Base-by-base conservation (phyloP, 2,888 invertebrate species). In the Enchytraeus crypticus region DNA sequence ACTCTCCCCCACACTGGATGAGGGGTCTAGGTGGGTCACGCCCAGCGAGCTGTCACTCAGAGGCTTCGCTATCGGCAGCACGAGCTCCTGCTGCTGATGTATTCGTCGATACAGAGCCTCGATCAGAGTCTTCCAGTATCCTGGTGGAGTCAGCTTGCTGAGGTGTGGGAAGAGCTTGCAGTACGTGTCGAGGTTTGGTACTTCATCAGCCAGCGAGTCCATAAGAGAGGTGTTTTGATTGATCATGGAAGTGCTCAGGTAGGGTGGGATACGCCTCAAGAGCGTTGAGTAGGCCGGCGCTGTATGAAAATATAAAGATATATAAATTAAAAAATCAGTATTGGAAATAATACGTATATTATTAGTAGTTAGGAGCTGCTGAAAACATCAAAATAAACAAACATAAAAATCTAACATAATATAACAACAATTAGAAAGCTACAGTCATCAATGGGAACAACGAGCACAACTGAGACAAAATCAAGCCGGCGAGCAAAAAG, bases 251-350 rank as follows among this genome's bases (percentile, higher is more conserved):
- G 27, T 57, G 49, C 65, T 59, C 33, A 66, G 43, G 30, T 60
- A 45, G 5, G 59, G 27, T 2, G 65, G 65, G 2, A 56, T 43
- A 5, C 57, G 60, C 3, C 57, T 27, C 18, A 66, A 57, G 14
- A 69, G 45, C 26, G 62, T 49, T 4, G 71, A 59, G 55, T 74
- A 75, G 2, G 72, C 70, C 18, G 70, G 71, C 3, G 70, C n/a
- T n/a, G n/a, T n/a, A n/a, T n/a, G n/a, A n/a, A n/a, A n/a, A n/a
- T n/a, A n/a, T n/a, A n/a, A n/a, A n/a, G n/a, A n/a, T n/a, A n/a
- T n/a, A n/a, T n/a, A n/a, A n/a, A n/a, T n/a, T n/a, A n/a, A n/a
- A n/a, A n/a, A n/a, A n/a, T n/a, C n/a, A n/a, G n/a, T n/a, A n/a
- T n/a, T n/a, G n/a, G n/a, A n/a, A n/a, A n/a, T n/a, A n/a, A n/a